Conservation (phyloP, 2,113 vertebrate species). For the Catharus minimus region DNA sequence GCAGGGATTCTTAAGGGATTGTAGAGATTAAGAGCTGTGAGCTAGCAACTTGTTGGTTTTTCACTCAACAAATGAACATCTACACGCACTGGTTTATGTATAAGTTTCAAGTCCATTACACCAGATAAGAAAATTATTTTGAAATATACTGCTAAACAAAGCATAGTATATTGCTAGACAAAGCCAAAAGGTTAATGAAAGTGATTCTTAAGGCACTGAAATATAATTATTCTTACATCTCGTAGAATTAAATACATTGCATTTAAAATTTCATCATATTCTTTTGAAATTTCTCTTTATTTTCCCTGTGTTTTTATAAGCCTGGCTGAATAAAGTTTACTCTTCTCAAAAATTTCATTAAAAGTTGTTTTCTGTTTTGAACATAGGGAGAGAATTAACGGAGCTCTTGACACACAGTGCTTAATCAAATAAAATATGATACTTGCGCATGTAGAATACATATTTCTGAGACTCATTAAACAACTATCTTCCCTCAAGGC, state of each 20-base stretch:
- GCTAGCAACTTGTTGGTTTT: slow-evolving; percentile 52
- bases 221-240: neutral
- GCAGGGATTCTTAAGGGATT: slow-evolving; percentile 64
- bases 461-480: slow-evolving; percentile 63
- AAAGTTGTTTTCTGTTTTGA: slow-evolving; percentile 5
- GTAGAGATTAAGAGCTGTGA: slow-evolving; percentile 58
- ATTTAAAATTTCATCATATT: neutral
- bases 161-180: neutral
- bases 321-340: neutral
- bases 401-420: neutral
- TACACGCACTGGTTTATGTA: neutral
- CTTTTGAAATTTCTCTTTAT: neutral
- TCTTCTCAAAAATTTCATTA: neutral
- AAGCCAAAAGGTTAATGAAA: slow-evolving; percentile 1
- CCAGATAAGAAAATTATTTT: slow-evolving; percentile 24
- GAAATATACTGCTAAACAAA: slow-evolving; percentile 43
- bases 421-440: slow-evolving; percentile 34
- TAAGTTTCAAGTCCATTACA: neutral
- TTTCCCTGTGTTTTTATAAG: neutral
- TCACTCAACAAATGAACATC: slow-evolving; percentile 7
- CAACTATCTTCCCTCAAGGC: slow-evolving; percentile 23
- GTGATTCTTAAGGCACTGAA: neutral
- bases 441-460: neutral
- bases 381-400: neutral
- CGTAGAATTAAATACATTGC: neutral